Base-by-base conservation (phyloP, 1,140 invertebrate genomes). In the Drosophila pandora region DNA sequence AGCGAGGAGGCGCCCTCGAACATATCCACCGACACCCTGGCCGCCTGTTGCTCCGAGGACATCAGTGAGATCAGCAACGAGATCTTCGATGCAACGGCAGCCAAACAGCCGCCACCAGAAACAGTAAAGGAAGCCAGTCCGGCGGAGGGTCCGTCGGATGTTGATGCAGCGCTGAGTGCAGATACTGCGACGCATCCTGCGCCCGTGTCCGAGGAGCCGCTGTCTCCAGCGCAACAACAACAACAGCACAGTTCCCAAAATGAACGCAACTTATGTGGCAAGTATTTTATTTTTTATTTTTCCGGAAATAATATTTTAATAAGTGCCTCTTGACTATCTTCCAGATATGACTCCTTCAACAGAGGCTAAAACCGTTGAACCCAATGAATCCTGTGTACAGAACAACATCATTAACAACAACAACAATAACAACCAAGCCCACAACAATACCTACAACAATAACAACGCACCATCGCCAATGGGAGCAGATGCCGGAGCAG, bases 311-410 rank as follows among this genome's bases (percentile, higher is more conserved):
- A 2, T 21, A 21, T 43, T 17, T 6, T 2, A 47, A 21, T 13
- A 43, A 2, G n/a, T 13, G 2, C 1, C 13, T 1, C 0, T 10
- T 7, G 7, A 22, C 5, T 13, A 13, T 17, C 12, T 47, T 61
- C 12, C 76, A 88, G 83, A 88, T 88, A 88, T 84, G 76, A 88
- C 84, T 83, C 71, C 79, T 71, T 89, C 84, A 89, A 88, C 84
- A 88, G 83, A 88, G 83, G 83, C 83, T 88, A 88, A 89, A 88
- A 67, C 79, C 83, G 84, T 89, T 88, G 79, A 89, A 88, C 79
- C 83, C 83, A 67, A 83, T 88, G 71, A 88, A 83, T 79, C 83
- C 83, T 88, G 83, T 88, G 83, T 88, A 83, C 83, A 87, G 72
- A 88, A 88, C 63, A 78, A 77, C 73, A 54, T 65, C 49, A 49